Evolutionary conservation across 2,797 vertebrate genomes (phyloP), one percentile per base, ranked within the genome.

Genomic region (Parotocinclus haroldoi): DNA sequence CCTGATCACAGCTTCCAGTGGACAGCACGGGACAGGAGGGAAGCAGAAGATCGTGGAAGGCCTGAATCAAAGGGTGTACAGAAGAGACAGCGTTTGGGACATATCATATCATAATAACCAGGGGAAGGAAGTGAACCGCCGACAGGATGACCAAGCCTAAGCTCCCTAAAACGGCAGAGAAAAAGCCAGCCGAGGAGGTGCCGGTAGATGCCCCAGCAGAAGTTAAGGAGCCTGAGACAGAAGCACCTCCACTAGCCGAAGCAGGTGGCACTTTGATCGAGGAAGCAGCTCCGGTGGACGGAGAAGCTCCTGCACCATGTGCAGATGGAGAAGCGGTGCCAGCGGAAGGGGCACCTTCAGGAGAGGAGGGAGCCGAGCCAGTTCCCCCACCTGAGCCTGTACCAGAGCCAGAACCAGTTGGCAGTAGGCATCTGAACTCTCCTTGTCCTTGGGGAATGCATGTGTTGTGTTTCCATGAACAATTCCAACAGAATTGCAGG

Each of bases 81-180:
- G 48, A 18, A 12, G 12, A 52, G 36, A 59, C 42, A 50, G 37
- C 50, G 17, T 60, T 67, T 55, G 59, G 67, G 38, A 72, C 62
- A 27, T 27, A 56, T 59, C 56, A 51, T 13, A 61, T 53, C 39
- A 72, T 17, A 7, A 10, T 45, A 3, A 11, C 63, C 9, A 18
- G 49, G 18, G 36, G 38, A 39, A 73, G 46, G 52, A 60, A 73
- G 52, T 71, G 44, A 67, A 3, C 63, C 13, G 64, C 7, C 16
- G 48, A 64, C 39, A 86, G 11, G 40, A 89, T 87, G 87, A 85
- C 84, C n/a, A 88, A 89, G 74, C 80, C 80, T 0, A 85, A 79
- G 70, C 81, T 87, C 36, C 84, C 85, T 11, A 88, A 86, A 69
- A 84, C 78, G 0, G 79, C 81, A 0, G 84, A 88, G 75, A 88